Conservation (phyloP, 2,888 invertebrate genomes). For the Monochamus alternatus region DNA sequence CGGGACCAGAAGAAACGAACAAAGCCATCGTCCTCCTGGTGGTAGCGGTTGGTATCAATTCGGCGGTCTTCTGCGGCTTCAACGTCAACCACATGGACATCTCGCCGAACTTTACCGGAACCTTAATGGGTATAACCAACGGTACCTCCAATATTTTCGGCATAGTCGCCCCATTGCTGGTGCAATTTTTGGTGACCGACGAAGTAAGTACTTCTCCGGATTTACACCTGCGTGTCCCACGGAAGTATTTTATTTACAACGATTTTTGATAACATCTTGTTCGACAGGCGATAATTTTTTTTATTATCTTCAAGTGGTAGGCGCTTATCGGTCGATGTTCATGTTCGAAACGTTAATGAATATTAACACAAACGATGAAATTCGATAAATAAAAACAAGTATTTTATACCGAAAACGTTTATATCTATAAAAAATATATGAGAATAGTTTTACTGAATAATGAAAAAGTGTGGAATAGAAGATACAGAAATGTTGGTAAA, state of each 20-base stretch:
- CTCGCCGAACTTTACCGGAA: conserved; percentile 88
- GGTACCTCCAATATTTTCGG: conserved; percentile 85
- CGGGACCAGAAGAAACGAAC: conserved; percentile 70
- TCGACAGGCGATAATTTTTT: neutral
- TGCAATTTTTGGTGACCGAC: conserved; percentile 80
- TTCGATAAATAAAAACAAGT: no score
- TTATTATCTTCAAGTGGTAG: neutral
- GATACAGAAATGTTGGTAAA: no score
- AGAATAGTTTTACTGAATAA: no score
- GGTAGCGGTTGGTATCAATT: conserved; percentile 83
- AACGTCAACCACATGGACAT: conserved; percentile 88
- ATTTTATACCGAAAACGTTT: no score
- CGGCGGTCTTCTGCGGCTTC: conserved; percentile 83
- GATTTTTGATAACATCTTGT: neutral
- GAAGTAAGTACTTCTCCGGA: conserved; percentile 72
- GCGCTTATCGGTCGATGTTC: neutral
- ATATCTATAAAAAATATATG: no score
- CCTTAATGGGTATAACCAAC: conserved; percentile 89
- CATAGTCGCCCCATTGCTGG: conserved; percentile 84
- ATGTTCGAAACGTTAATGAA: no score
- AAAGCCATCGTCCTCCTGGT: conserved; percentile 80
- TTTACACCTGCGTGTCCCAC: neutral
- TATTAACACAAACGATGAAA: no score
- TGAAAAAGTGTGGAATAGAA: no score
- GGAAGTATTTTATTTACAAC: neutral